Conservation (phyloP, 2,888 invertebrate species). For the Danaus chrysippus region DNA sequence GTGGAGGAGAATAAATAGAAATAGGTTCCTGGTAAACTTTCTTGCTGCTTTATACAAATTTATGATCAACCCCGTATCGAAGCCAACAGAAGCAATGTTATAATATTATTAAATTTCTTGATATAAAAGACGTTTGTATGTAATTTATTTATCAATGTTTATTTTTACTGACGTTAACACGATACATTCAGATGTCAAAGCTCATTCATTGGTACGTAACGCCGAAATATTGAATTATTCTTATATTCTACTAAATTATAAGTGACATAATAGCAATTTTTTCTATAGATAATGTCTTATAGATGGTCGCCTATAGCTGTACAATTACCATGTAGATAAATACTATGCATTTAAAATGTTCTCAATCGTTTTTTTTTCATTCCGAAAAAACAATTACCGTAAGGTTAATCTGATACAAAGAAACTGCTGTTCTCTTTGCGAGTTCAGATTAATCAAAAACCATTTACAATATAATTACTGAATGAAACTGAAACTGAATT, state of each 20-base stretch:
- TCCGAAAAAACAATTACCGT: slow-evolving; percentile 8
- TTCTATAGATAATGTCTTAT: slow-evolving; percentile 12
- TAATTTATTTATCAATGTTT: no score
- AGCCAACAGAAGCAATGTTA: no score
- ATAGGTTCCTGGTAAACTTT: background rate
- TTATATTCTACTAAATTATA: background rate
- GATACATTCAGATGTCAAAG: no score
- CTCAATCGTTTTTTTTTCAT: background rate
- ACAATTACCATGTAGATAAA: slow-evolving; percentile 14
- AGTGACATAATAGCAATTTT: slow-evolving; percentile 1
- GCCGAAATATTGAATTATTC: no score
- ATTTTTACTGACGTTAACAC: no score
- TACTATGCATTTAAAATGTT: slow-evolving; percentile 17
- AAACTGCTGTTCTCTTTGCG: slow-evolving; percentile 2
- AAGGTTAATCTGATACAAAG: slow-evolving; percentile 3
- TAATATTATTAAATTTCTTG: no score
- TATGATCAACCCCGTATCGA: background rate
- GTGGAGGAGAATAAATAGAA: background rate
- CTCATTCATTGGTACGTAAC: no score
- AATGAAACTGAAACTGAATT: no score
- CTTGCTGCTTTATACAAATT: background rate
- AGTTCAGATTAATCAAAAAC: background rate
- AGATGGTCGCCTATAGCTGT: slow-evolving; percentile 11
- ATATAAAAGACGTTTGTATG: no score
- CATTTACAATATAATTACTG: slow-evolving; percentile 2